phyloP scores from a whole-genome alignment of 2,888 invertebrate species.

The Yponomeuta malinellus region DNA sequence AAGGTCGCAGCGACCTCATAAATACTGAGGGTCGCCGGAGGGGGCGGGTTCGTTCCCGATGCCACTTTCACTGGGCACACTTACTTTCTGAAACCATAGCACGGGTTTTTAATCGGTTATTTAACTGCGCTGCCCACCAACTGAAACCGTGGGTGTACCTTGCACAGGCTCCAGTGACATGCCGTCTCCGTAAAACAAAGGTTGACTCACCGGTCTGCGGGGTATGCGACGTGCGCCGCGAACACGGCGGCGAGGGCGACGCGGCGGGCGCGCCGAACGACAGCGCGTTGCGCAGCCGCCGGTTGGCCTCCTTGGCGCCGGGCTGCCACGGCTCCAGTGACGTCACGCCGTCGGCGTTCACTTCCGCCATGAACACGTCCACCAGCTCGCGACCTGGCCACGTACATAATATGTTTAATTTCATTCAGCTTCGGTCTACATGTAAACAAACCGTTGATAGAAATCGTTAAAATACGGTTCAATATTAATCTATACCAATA shows the following conservation, averaged over 20 bases:
- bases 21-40: neutral
- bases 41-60: neutral
- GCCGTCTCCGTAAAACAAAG: no score
- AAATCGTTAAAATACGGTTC: no score
- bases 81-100: neutral
- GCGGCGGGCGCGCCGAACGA: conserved; percentile 51
- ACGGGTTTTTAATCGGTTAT: neutral
- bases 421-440: no score
- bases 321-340: conserved; percentile 78
- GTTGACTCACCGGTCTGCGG: conserved; percentile 15
- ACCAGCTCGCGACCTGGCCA: conserved; percentile 92
- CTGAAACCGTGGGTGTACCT: no score
- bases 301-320: conserved; percentile 39
- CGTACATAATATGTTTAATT: conserved; percentile 17
- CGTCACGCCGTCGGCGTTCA: conserved; percentile 84
- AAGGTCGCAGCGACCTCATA: neutral
- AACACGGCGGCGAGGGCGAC: conserved; percentile 24
- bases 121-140: no score
- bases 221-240: conserved; percentile 9
- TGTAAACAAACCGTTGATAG: no score
- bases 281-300: conserved; percentile 44
- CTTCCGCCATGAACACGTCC: conserved; percentile 88
- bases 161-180: no score
- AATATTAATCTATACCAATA: no score
- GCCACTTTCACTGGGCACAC: neutral